These are phyloP conservation scores for Sarcophaga bullata DNA, from an alignment of 1,140 invertebrate species.

Conservation along the genomic window DNA sequence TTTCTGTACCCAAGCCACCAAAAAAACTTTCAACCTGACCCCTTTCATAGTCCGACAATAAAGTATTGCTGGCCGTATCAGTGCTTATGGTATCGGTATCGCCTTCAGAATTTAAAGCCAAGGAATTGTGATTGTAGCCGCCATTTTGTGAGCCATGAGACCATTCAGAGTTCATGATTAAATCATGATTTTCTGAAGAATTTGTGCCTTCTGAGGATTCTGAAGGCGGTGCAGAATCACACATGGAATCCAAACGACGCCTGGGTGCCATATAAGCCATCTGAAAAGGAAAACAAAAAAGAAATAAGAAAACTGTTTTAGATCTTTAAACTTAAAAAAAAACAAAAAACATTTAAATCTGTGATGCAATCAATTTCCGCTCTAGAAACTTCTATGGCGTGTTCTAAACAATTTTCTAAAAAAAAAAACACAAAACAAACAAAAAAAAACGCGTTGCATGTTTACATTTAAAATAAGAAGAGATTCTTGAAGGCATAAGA, in stretches of 20 bases:
- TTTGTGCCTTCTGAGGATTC: conserved; percentile 64
- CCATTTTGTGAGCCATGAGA: conserved; percentile 57
- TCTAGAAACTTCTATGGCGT: conserved; percentile 4
- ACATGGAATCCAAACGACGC: conserved; percentile 62
- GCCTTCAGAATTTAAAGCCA: conserved; percentile 60
- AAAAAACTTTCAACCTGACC: conserved; percentile 84
- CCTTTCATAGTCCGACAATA: conserved; percentile 76
- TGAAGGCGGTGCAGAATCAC: conserved; percentile 62
- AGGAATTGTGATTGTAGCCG: conserved; percentile 48
- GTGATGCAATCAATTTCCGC: conserved; percentile 7
- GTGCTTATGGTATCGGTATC: conserved; percentile 62
- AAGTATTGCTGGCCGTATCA: conserved; percentile 64
- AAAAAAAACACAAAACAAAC: not conserved
- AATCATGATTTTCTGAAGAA: conserved; percentile 61
- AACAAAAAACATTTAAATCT: not conserved
- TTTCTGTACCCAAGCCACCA: conserved; percentile 80
- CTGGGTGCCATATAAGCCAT: conserved; percentile 60
- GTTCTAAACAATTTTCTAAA: not conserved
- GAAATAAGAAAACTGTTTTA: not conserved
- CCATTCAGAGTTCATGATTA: conserved; percentile 60
- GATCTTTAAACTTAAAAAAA: not conserved
- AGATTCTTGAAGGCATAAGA: no score
- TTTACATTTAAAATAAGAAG: not conserved
- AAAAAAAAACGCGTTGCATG: not conserved
- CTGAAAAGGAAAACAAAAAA: conserved; percentile 47